A percentile compares a stretch with the other conserved stretches of the same genome.
Conservation (phyloP, 2,113 vertebrate genomes). For the Pelecanoides urinatrix region DNA sequence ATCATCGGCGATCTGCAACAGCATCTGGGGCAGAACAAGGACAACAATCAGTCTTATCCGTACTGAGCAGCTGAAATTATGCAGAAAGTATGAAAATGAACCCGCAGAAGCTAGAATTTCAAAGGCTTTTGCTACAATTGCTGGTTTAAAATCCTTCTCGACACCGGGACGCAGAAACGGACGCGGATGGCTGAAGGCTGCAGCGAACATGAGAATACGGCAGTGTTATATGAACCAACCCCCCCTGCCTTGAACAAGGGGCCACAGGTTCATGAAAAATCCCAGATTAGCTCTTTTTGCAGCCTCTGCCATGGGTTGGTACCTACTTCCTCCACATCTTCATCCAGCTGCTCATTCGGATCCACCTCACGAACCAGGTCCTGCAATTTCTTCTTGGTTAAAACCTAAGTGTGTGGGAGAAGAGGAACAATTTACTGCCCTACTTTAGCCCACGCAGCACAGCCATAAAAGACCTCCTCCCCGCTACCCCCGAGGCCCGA, state of each 20-base stretch:
- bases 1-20: constrained; percentile 96
- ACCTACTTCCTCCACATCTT: constrained; percentile 96
- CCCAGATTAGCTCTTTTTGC: neutral
- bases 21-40: constrained; percentile 79
- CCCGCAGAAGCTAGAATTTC: neutral
- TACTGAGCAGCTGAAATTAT: neutral
- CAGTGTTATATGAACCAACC: neutral
- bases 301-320: neutral
- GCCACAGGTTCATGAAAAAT: neutral
- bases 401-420: constrained; percentile 74
- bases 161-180: neutral
- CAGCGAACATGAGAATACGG: neutral
- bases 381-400: constrained; percentile 97
- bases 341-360: constrained; percentile 97
- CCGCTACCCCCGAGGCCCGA: accelerated
- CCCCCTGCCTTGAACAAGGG: neutral
- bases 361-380: constrained; percentile 98
- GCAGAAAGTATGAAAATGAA: neutral
- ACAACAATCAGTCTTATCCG: neutral
- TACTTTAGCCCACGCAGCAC: neutral
- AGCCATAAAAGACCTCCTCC: neutral
- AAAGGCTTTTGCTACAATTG: neutral
- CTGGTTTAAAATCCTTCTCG: neutral
- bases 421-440: neutral
- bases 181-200: neutral